Evolutionary conservation across 2,888 invertebrate genomes (phyloP).

Genomic region (Drosophila hawaiiensis): DNA sequence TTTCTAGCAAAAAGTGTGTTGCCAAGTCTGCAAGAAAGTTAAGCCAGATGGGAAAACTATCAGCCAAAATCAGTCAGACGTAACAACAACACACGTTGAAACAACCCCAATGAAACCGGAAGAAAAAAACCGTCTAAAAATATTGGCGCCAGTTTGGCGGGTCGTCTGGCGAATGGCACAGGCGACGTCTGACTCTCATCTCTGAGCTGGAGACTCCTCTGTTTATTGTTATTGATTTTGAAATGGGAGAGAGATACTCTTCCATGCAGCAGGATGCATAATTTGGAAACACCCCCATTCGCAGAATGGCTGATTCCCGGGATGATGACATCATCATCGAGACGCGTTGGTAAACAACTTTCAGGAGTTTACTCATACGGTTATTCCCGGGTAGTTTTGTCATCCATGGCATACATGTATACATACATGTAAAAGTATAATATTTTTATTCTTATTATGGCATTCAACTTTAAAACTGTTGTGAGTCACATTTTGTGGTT

Average conservation of each 20-base stretch:
- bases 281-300: conserved; percentile 58
- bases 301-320: conserved; percentile 12
- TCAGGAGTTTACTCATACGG: conserved; percentile 29
- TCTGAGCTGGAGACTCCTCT: conserved; percentile 37
- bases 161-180: conserved; percentile 57
- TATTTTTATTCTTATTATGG: conserved; percentile 68
- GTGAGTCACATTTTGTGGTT: conserved; percentile 45
- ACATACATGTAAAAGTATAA: conserved; percentile 42
- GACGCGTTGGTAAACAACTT: conserved; percentile 57
- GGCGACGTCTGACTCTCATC: conserved; percentile 62
- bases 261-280: conserved; percentile 62
- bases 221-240: conserved; percentile 74
- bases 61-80: conserved; percentile 40
- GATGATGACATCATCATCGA: conserved; percentile 62
- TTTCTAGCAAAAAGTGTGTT: conserved; percentile 9
- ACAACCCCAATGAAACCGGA: conserved; percentile 36
- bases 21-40: conserved; percentile 41
- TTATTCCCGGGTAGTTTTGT: conserved; percentile 30
- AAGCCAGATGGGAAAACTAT: conserved; percentile 47
- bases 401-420: conserved; percentile 22
- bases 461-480: conserved; percentile 65
- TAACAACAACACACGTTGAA: conserved; percentile 43
- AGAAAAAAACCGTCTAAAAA: conserved; percentile 48
- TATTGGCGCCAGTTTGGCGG: conserved; percentile 72
- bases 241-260: conserved; percentile 19